Evolutionary conservation across 1,140 invertebrate species (phyloP).

Genomic region (Mylabris phalerata): DNA sequence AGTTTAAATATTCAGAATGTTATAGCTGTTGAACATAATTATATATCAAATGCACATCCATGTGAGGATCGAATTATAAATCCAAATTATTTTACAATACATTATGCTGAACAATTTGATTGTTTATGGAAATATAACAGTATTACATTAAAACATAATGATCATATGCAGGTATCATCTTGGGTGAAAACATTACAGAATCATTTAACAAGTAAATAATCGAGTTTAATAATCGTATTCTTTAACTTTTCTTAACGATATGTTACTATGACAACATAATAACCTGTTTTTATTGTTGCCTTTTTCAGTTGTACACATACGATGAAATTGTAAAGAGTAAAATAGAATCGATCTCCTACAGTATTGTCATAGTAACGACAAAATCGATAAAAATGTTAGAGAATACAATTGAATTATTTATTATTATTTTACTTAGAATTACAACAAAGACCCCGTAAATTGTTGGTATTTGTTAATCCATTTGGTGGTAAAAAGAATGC

Average conservation of each 20-base stretch:
- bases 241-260: no score
- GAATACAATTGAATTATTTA: not conserved
- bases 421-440: constrained; percentile 43
- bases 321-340: no score
- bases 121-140: constrained; percentile 55
- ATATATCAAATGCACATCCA: constrained; percentile 33
- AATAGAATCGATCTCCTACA: no score
- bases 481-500: constrained; percentile 75
- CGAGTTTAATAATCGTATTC: no score
- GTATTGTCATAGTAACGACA: no score
- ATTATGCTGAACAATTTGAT: constrained; percentile 54
- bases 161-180: constrained; percentile 53
- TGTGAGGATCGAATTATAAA: constrained; percentile 33
- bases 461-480: constrained; percentile 81
- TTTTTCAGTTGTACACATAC: no score
- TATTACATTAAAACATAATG: constrained; percentile 53
- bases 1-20: constrained; percentile 49
- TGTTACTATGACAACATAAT: constrained; percentile 38
- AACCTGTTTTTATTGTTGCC: constrained; percentile 28
- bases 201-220: constrained; percentile 32
- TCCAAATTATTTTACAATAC: constrained; percentile 52
- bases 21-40: constrained; percentile 46
- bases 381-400: not conserved
- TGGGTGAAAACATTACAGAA: constrained; percentile 57
- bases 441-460: constrained; percentile 55